A percentile compares a stretch with the other conserved stretches of the same genome.
Conservation (phyloP, 2,888 invertebrate genomes). For the Acanthacorydalis orientalis region DNA sequence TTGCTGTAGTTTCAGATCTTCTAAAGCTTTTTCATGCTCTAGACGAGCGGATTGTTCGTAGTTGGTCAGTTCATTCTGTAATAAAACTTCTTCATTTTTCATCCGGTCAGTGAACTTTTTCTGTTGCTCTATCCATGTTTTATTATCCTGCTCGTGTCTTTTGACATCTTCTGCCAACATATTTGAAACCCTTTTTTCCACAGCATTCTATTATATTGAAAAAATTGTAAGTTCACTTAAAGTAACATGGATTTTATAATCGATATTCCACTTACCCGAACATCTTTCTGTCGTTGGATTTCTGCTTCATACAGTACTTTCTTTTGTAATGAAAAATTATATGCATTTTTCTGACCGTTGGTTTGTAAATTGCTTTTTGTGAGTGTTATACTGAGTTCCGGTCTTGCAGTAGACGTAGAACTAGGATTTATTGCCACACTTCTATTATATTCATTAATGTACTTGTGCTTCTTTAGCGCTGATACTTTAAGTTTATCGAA, state of each 20-base stretch:
- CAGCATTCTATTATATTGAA: neutral
- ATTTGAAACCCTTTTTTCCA: neutral
- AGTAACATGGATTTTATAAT: no score
- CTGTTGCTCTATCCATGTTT: slow-evolving; percentile 18
- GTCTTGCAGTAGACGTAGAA: neutral
- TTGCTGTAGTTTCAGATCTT: slow-evolving; percentile 15
- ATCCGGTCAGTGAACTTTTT: slow-evolving; percentile 23
- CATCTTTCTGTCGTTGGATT: slow-evolving; percentile 23
- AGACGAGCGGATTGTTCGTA: slow-evolving; percentile 35
- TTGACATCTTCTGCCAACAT: neutral
- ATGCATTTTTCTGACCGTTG: slow-evolving; percentile 16
- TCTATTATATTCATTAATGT: slow-evolving; percentile 31
- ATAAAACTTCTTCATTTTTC: slow-evolving; percentile 28
- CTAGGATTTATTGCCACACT: slow-evolving; percentile 36
- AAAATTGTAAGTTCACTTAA: no score
- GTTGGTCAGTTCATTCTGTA: slow-evolving; percentile 29
- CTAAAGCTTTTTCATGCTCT: slow-evolving; percentile 27
- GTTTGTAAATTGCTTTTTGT: slow-evolving; percentile 15
- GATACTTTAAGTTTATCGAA: slow-evolving; percentile 38
- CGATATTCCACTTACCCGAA: slow-evolving; percentile 1
- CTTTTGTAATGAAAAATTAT: slow-evolving; percentile 17
- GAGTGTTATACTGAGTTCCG: neutral
- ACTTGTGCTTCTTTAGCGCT: slow-evolving; percentile 37
- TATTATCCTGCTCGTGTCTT: neutral
- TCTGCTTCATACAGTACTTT: slow-evolving; percentile 23